These are phyloP conservation scores for Balearica regulorum DNA, from an alignment of 2,797 vertebrate genomes.

Conservation along the genomic window DNA sequence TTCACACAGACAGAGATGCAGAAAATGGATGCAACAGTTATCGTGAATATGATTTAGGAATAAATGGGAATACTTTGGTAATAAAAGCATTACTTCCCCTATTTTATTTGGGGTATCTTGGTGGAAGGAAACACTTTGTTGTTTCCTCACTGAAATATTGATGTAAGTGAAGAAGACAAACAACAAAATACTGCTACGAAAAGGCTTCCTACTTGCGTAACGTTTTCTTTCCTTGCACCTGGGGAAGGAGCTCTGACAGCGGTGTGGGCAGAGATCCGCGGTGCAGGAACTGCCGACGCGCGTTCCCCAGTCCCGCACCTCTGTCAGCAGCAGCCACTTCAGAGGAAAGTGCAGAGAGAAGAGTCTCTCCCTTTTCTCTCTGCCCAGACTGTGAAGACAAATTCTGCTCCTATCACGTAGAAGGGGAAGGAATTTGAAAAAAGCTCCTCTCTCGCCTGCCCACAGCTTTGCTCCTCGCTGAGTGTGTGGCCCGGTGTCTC, in stretches of 20 bases:
- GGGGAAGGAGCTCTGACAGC: background rate
- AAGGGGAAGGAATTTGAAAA: background rate
- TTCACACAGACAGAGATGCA: background rate
- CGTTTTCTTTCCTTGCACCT: background rate
- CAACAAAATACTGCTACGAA: background rate
- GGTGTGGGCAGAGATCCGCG: rapidly evolving
- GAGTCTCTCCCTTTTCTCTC: background rate
- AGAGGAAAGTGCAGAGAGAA: background rate
- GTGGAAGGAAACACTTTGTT: background rate
- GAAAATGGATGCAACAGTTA: background rate
- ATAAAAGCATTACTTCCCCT: background rate
- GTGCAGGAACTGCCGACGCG: background rate
- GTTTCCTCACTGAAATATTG: background rate
- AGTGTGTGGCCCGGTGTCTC: rapidly evolving
- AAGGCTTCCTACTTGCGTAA: background rate
- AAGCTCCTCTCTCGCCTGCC: rapidly evolving
- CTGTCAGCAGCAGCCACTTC: background rate
- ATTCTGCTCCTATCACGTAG: background rate
- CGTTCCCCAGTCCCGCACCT: background rate
- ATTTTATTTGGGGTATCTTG: background rate
- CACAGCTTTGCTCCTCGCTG: background rate
- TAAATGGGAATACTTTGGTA: background rate
- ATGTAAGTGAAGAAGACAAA: background rate
- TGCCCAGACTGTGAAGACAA: background rate
- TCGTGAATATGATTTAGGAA: background rate